phyloP scores from a whole-genome alignment of 2,113 vertebrate species.

The Misgurnus mizolepis region DNA sequence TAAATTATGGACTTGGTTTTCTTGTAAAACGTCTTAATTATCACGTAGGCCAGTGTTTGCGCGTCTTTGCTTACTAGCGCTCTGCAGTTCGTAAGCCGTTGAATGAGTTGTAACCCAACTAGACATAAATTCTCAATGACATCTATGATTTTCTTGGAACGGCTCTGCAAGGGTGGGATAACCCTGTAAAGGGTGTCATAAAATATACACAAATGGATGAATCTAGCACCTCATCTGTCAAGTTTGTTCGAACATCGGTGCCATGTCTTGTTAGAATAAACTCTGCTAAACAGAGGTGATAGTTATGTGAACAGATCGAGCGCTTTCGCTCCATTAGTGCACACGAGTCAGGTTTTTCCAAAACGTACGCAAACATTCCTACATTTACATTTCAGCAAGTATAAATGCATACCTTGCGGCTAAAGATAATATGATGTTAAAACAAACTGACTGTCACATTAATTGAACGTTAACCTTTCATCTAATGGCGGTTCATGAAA shows the following conservation, averaged over 20 bases:
- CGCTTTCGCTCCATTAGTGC: conserved; percentile 2
- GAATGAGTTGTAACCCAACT: background rate
- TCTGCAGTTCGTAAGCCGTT: background rate
- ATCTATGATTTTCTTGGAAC: background rate
- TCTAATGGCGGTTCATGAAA: background rate
- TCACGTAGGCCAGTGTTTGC: background rate
- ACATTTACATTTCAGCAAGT: conserved; percentile 14
- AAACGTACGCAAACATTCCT: conserved; percentile 24
- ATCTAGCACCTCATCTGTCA: background rate
- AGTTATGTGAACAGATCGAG: conserved; percentile 19
- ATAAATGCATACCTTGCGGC: conserved; percentile 11
- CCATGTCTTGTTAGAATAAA: conserved; percentile 1
- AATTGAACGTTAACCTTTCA: conserved; percentile 16
- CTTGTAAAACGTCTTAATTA: conserved; percentile 34
- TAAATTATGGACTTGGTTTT: conserved; percentile 55
- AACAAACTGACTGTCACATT: background rate
- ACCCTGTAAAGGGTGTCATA: conserved; percentile 4
- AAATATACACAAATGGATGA: background rate
- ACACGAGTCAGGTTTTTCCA: background rate
- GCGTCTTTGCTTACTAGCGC: conserved; percentile 9
- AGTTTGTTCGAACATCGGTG: conserved; percentile 3
- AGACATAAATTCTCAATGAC: background rate
- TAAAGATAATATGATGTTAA: conserved; percentile 10
- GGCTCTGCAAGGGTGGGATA: background rate
- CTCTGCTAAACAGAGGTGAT: background rate